A percentile compares a stretch with the other conserved stretches of the same genome.
These are phyloP conservation scores for Cyanoderma ruficeps DNA, from an alignment of 2,113 vertebrate genomes.

Conservation along the genomic window DNA sequence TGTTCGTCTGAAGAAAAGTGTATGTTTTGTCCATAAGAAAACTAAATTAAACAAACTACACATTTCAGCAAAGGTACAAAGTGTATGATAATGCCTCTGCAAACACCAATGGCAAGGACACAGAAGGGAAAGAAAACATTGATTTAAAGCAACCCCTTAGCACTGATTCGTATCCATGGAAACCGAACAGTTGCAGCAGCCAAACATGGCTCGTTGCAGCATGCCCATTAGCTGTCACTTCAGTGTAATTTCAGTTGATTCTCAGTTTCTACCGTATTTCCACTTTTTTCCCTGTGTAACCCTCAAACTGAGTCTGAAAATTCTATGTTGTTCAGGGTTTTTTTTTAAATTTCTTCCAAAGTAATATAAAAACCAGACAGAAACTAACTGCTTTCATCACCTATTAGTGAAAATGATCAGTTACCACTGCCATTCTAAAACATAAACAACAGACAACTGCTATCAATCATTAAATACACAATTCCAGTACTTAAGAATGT, in stretches of 20 bases:
- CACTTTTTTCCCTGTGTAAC: neutral
- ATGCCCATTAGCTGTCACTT: neutral
- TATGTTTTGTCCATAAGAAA: neutral
- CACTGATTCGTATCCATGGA: neutral
- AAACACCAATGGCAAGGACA: neutral
- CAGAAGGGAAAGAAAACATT: neutral
- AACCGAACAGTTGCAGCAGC: neutral
- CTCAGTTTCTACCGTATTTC: neutral
- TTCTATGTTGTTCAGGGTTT: neutral
- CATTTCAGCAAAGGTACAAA: neutral
- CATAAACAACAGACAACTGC: neutral
- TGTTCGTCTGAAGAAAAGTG: neutral
- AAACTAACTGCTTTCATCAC: neutral
- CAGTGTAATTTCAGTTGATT: neutral
- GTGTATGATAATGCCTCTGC: neutral
- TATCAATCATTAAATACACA: neutral
- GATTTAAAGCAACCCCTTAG: neutral
- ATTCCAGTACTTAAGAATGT: neutral
- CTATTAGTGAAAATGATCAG: neutral
- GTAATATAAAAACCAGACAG: neutral
- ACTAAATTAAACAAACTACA: neutral
- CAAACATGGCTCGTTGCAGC: neutral
- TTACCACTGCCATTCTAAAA: neutral
- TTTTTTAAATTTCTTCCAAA: neutral
- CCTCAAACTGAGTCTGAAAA: neutral